Evolutionary conservation across 2,797 vertebrate species (phyloP), one percentile per base, ranked within the genome.

Genomic region (Gallirallus australis): DNA sequence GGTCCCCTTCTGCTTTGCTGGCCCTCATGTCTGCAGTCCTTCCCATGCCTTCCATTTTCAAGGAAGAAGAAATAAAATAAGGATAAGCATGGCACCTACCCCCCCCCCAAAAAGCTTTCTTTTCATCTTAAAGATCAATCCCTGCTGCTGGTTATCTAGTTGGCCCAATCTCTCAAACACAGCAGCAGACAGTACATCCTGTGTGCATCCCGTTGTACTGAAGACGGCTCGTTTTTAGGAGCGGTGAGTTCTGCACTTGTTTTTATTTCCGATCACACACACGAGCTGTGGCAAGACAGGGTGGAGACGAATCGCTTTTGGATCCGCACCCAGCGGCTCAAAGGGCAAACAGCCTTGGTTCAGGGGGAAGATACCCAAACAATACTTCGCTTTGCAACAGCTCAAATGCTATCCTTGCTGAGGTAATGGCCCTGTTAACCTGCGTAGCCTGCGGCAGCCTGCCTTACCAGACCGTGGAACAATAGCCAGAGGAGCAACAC

Each of bases 351-450:
- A 72, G 90, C 69, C 73, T 27, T 27, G 17, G 16, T 12, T 24
- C 88, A 42, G 54, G 47, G 33, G 37, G 40, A 79, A 92, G 88
- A 83, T 23, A 84, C 30, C 77, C 86, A 93, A 82, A 86, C 70
- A 92, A 14, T 63, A 63, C 77, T 92, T 65, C 19, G 2, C 90
- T 91, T 90, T 70, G 39, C 82, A 94, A 23, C 47, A 31, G 9
- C 59, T 76, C 54, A 90, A 89, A 90, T 76, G 59, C 92, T 90
- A 53, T 89, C 86, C 63, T 93, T n/a, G 11, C 63, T 48, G 94
- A 95, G 92, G 54, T 70, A 86, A 89, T 86, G 82, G 40, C 54
- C 59, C 92, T 53, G 59, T 84, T 82, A 93, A 59, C 63, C 80
- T 5, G 1, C 56, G 60, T 47, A 0, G 70, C 95, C 95, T 89